A percentile compares a stretch with the other conserved stretches of the same genome.
These are phyloP conservation scores for Latrodectus hesperus DNA, from an alignment of 2,888 invertebrate genomes.

Conservation along the genomic window DNA sequence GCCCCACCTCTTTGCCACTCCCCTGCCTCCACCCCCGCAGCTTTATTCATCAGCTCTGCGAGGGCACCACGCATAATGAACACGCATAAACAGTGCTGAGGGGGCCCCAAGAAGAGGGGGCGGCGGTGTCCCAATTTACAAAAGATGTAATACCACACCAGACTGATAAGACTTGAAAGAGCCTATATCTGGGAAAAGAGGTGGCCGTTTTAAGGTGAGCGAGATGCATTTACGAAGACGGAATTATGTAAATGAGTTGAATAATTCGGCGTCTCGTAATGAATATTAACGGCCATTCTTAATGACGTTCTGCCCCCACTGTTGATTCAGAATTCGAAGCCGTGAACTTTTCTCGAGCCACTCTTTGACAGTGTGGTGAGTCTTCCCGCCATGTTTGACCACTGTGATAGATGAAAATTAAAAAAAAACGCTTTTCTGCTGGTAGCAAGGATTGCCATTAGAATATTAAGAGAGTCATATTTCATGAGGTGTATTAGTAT, in stretches of 20 bases:
- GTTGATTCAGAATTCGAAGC: constrained; percentile 36
- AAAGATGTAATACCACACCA: constrained; percentile 50
- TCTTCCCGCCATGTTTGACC: not conserved
- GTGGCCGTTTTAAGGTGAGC: constrained; percentile 10
- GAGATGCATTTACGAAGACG: constrained; percentile 16
- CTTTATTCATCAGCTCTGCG: not conserved
- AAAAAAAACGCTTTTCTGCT: constrained; percentile 6
- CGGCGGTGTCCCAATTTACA: constrained; percentile 26
- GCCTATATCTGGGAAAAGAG: not conserved
- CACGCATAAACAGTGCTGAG: constrained; percentile 37
- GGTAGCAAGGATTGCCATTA: not conserved
- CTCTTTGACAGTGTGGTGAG: not conserved
- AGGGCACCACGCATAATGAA: constrained; percentile 29
- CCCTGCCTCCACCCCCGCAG: not conserved
- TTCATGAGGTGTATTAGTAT: too few species aligned
- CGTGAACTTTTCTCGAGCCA: not conserved
- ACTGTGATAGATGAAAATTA: not conserved
- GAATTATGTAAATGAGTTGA: constrained; percentile 63
- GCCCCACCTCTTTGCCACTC: too few species aligned
- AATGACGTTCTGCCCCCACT: constrained; percentile 25
- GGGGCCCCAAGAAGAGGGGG: not conserved
- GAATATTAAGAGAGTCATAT: too few species aligned
- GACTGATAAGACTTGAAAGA: constrained; percentile 48
- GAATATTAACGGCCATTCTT: constrained; percentile 56
- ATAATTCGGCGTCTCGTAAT: constrained; percentile 53